phyloP scores from a whole-genome alignment of 2,888 invertebrate species.

The Camptogramma bilineatum region DNA sequence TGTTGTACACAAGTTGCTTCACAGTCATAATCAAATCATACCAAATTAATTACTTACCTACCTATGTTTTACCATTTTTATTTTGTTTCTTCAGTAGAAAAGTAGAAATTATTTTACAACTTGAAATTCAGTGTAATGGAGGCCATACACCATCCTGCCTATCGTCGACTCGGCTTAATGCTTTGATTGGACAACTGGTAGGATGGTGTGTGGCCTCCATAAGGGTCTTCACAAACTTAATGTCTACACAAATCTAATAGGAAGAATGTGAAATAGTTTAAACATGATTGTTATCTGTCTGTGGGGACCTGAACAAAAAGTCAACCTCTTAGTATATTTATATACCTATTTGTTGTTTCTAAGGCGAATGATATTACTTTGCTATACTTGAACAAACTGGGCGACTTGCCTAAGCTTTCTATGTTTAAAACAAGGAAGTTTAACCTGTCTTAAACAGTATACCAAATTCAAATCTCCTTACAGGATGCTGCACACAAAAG shows the following conservation, averaged over 20 bases:
- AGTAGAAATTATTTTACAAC: not conserved
- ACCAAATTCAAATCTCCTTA: not conserved
- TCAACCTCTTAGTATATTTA: not conserved
- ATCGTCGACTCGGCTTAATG: too few relatives aligned
- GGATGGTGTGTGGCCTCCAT: too few relatives aligned
- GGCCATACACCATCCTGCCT: too few relatives aligned
- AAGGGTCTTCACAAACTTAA: not conserved
- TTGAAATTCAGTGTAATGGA: too few relatives aligned
- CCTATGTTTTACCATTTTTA: not conserved
- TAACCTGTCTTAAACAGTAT: not conserved
- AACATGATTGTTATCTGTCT: not conserved
- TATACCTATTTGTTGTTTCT: not conserved
- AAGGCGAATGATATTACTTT: not conserved
- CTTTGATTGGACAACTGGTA: too few relatives aligned
- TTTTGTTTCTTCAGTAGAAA: not conserved
- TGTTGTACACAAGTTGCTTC: not conserved
- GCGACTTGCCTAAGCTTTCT: not conserved
- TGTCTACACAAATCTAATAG: not conserved
- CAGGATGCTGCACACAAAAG: conserved; percentile 25
- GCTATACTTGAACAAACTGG: not conserved
- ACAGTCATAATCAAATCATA: not conserved
- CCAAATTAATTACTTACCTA: not conserved
- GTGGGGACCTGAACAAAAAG: not conserved
- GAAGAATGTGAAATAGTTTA: too few relatives aligned
- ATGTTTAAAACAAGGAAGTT: not conserved